Percentiles rank a stretch among this genome's conserved stretches.
Evolutionary conservation across 2,888 invertebrate species (phyloP).

Genomic region (Phragmatobia fuliginosa): DNA sequence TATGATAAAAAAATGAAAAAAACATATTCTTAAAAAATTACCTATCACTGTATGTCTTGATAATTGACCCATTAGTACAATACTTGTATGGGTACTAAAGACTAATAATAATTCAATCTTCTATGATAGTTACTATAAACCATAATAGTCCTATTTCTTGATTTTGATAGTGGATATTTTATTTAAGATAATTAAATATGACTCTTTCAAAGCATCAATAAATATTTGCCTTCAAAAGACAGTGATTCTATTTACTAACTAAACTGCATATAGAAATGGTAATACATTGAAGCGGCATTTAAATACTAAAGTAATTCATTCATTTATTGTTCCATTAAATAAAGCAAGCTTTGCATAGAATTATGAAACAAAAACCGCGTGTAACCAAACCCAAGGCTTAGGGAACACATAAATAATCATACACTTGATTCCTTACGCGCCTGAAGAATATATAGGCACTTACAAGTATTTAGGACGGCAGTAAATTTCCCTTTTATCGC

Average conservation of each 20-base stretch:
- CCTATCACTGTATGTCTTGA: not conserved
- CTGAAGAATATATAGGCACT: conserved; percentile 50
- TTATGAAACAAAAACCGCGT: not conserved
- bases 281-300: not conserved
- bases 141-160: too few species aligned
- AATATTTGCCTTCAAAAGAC: too few species aligned
- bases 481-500: conserved; percentile 80
- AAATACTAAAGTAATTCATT: not conserved
- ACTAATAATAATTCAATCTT: too few species aligned
- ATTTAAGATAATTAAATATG: too few species aligned
- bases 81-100: too few species aligned
- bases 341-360: conserved; percentile 20
- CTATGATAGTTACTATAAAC: too few species aligned
- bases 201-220: too few species aligned
- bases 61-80: not conserved
- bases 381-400: conserved; percentile 1
- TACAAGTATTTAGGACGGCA: conserved; percentile 67
- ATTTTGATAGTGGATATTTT: too few species aligned
- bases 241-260: not conserved
- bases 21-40: not conserved
- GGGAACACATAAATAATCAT: conserved; percentile 24
- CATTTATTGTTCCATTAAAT: not conserved
- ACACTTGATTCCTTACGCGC: conserved; percentile 35
- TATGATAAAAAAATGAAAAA: too few species aligned
- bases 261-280: not conserved